phyloP scores from a whole-genome alignment of 2,797 vertebrate genomes.

The Hafferia zeledoni region DNA sequence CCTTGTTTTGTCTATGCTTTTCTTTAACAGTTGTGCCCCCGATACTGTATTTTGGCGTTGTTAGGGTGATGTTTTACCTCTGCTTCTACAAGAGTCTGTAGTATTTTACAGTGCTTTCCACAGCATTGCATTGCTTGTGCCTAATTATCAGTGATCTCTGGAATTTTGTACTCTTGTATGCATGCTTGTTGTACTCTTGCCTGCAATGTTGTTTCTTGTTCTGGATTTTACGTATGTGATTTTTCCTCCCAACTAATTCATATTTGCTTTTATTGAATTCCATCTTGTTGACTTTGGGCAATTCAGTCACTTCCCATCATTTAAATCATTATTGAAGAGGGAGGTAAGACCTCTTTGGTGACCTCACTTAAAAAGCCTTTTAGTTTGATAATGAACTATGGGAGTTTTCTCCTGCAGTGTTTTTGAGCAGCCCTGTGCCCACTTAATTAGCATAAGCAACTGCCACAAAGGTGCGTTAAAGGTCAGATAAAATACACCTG shows the following conservation, averaged over 20 bases:
- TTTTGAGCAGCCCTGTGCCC: neutral
- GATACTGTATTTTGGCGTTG: neutral
- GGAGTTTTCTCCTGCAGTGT: neutral
- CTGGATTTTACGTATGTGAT: neutral
- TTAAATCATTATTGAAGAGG: neutral
- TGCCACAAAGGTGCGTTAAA: neutral
- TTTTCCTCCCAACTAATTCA: neutral
- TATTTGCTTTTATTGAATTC: neutral
- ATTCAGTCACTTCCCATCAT: neutral
- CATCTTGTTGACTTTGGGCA: neutral
- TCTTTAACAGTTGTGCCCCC: neutral
- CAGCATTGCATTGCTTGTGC: neutral
- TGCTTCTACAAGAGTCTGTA: neutral
- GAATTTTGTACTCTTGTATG: neutral
- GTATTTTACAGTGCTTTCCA: neutral
- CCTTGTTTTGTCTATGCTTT: neutral
- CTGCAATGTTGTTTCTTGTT: neutral
- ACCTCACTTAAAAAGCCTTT: neutral
- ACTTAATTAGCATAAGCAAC: neutral
- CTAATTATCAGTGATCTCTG: neutral
- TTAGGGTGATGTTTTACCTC: neutral
- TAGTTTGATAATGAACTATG: neutral
- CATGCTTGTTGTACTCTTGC: neutral
- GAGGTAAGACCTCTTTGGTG: neutral
- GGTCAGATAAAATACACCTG: neutral